Conservation (phyloP, 1,140 invertebrate genomes). For the Dendrolimus punctatus region DNA sequence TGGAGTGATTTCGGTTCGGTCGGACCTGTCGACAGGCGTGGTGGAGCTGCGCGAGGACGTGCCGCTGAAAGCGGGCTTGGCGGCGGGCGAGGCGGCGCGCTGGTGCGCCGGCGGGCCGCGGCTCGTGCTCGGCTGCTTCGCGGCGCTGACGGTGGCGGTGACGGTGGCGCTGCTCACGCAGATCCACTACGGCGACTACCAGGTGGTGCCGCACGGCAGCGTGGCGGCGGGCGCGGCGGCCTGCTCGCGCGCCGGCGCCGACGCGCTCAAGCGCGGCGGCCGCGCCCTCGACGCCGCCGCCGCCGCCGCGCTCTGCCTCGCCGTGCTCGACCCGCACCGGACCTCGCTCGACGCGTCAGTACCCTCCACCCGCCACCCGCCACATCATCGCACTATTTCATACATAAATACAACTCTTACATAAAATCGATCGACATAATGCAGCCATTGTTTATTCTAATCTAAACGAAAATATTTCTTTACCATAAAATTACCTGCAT, state of each 20-base stretch:
- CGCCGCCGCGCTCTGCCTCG: slow-evolving; percentile 78
- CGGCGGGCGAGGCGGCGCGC: slow-evolving; percentile 43
- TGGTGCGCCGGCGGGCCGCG: slow-evolving; percentile 63
- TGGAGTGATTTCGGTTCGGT: too few relatives aligned
- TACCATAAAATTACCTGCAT: too few relatives aligned
- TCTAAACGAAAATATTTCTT: too few relatives aligned
- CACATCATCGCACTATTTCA: too few relatives aligned
- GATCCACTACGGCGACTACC: slow-evolving; percentile 77
- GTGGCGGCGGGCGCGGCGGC: slow-evolving; percentile 80
- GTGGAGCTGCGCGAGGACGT: slow-evolving; percentile 71
- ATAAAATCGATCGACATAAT: too few relatives aligned
- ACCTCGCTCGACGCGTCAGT: slow-evolving; percentile 81
- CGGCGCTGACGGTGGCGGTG: slow-evolving; percentile 74
- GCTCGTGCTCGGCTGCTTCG: slow-evolving; percentile 66
- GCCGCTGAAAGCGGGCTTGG: slow-evolving; percentile 63
- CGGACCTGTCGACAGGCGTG: slow-evolving; percentile 26
- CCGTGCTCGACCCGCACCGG: slow-evolving; percentile 78
- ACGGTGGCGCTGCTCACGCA: slow-evolving; percentile 79
- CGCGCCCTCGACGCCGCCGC: slow-evolving; percentile 81
- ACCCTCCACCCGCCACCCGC: neutral
- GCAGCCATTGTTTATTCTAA: too few relatives aligned
- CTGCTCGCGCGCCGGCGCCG: slow-evolving; percentile 81
- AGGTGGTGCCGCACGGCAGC: slow-evolving; percentile 82
- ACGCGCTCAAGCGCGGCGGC: slow-evolving; percentile 77
- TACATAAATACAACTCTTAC: too few relatives aligned